phyloP scores from a whole-genome alignment of 2,888 invertebrate genomes.

The Nezara viridula region DNA sequence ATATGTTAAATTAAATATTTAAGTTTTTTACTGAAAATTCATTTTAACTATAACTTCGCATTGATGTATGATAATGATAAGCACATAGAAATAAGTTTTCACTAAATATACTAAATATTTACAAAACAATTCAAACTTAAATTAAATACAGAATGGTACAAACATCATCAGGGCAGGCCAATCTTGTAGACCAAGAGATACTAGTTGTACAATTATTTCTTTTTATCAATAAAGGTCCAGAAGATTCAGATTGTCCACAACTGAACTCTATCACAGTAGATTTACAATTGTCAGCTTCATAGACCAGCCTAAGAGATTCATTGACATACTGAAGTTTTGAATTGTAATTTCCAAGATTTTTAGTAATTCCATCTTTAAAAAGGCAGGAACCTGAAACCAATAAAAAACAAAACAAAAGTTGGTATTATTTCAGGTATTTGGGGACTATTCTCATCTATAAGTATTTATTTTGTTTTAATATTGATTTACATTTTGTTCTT shows the following conservation, averaged over 20 bases:
- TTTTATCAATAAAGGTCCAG: constrained; percentile 44
- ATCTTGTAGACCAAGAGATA: constrained; percentile 51
- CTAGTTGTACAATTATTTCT: constrained; percentile 18
- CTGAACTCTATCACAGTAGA: constrained; percentile 46
- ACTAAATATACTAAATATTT: no score
- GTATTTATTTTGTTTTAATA: no score
- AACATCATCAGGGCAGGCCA: constrained; percentile 50
- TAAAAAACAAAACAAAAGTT: no score
- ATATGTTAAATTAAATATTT: no score
- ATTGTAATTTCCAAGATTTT: constrained; percentile 53
- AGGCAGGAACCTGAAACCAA: constrained; percentile 41
- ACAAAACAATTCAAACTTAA: no score
- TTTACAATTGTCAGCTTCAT: background rate
- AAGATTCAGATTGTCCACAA: background rate
- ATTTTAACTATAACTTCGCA: no score
- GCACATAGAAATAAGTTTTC: no score
- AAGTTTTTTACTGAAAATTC: no score
- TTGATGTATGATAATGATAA: no score
- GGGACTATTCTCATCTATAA: no score
- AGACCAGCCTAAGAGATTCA: constrained; percentile 10
- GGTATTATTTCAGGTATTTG: no score
- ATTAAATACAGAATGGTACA: background rate
- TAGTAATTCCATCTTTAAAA: background rate
- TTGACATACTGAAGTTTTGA: constrained; percentile 6
- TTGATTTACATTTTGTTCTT: no score